Conservation (phyloP, 2,888 invertebrate species). For the Nomada hirtipes region DNA sequence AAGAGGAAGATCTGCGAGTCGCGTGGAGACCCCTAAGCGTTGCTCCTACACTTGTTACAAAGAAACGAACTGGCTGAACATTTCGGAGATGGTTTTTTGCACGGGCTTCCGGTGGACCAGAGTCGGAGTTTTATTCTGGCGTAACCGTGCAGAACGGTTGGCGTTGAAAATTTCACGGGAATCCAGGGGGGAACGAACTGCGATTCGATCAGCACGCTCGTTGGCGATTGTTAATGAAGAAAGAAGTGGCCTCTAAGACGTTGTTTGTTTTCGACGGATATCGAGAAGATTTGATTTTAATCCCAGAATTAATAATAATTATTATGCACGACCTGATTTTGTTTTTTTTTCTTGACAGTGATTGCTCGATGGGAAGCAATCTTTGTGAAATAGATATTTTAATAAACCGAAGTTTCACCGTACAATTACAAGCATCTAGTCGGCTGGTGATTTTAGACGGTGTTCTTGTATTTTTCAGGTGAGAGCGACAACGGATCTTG, state of each 20-base stretch:
- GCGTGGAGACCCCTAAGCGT: not conserved
- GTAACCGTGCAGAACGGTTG: not conserved
- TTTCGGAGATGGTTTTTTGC: slow-evolving; percentile 1
- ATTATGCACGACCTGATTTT: no score
- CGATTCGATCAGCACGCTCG: slow-evolving; percentile 9
- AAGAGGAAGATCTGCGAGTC: not conserved
- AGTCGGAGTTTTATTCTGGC: slow-evolving; percentile 12
- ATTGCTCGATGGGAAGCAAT: not conserved
- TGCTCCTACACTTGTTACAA: slow-evolving; percentile 2
- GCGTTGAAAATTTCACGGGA: slow-evolving; percentile 13
- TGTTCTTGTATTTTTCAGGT: slow-evolving; percentile 54
- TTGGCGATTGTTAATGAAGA: slow-evolving; percentile 3
- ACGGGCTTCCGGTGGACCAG: slow-evolving; percentile 5
- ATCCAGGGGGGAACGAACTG: slow-evolving; percentile 9
- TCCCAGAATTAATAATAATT: not conserved
- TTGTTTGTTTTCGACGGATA: not conserved
- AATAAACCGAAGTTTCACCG: not conserved
- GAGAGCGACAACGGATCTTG: slow-evolving; percentile 63
- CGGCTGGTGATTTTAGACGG: slow-evolving; percentile 1
- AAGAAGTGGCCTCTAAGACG: not conserved
- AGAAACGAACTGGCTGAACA: not conserved
- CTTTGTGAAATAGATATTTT: not conserved
- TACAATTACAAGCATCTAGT: not conserved
- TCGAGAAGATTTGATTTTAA: not conserved
- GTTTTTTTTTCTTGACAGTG: not conserved